A percentile compares a stretch with the other conserved stretches of the same genome.
phyloP scores from a whole-genome alignment of 2,113 vertebrate genomes.

The Anarhynchus alexandrinus region DNA sequence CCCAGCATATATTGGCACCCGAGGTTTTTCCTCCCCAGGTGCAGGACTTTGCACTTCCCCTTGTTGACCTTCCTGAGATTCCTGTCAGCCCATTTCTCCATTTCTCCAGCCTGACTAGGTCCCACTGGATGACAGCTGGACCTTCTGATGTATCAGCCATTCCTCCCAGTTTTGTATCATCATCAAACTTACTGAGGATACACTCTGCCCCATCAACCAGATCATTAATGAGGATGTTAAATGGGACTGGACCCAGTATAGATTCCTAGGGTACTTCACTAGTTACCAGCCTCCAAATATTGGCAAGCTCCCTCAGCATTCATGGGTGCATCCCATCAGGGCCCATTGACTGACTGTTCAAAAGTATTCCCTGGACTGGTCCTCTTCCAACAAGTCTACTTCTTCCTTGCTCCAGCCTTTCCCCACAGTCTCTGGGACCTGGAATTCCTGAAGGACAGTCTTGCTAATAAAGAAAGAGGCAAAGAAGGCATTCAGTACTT shows the following conservation, averaged over 20 bases:
- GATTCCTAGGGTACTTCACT: not conserved
- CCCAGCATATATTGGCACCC: not conserved
- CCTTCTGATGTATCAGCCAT: not conserved
- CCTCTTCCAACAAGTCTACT: not conserved
- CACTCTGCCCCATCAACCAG: not conserved
- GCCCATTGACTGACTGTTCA: not conserved
- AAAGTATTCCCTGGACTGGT: not conserved
- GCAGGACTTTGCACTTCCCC: not conserved
- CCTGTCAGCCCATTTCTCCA: not conserved
- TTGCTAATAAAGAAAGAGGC: not conserved
- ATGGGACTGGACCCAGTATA: not conserved
- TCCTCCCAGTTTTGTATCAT: not conserved
- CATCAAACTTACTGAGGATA: not conserved
- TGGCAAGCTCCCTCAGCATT: not conserved
- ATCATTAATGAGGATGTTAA: not conserved
- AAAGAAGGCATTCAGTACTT: not conserved
- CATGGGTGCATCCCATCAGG: not conserved
- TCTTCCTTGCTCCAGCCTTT: not conserved
- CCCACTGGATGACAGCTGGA: not conserved
- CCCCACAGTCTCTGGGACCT: not conserved
- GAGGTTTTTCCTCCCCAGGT: not conserved
- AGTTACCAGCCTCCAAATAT: not conserved
- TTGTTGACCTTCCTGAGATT: not conserved
- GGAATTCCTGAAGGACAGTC: not conserved
- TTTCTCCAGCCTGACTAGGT: not conserved